Base-by-base conservation (phyloP, 1,140 invertebrate species). In the Scylla paramamosain region DNA sequence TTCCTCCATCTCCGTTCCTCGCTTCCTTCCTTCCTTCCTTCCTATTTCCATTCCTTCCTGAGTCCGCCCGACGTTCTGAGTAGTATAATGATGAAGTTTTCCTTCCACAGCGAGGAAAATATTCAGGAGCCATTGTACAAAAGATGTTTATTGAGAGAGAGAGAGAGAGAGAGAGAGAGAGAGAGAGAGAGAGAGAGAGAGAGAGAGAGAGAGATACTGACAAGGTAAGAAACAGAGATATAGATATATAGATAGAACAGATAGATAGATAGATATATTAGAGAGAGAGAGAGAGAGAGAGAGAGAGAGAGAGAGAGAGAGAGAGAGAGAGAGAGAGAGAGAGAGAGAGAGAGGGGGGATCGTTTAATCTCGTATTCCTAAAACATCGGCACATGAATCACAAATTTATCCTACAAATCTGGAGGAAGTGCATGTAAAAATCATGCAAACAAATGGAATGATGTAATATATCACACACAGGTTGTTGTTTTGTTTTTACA, bases 101-200 rank as follows among this genome's bases (percentile, higher is more conserved):
- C 31, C 14, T 32, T 88, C 14, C n/a, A 31, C 20, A 32, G 45
- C 32, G 29, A 88, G 45, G 16, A 45, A 20, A 88, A 46, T 88
- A 32, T 46, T 29, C n/a, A 88, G 29, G 31, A 25, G 31, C 6
- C 45, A 32, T 88, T 88, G 16, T 88, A 32, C 86, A n/a, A 88
- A 88, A 88, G 20, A 14, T 88, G 31, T 10, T 88, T 88, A 88
- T 46, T 88, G 86, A 88, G 86, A 88, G 86, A 88, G 86, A 88
- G 86, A 88, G 86, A 88, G 86, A 88, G 86, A 88, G 86, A 88
- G 86, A 88, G 86, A 88, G 86, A 88, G 86, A 88, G 86, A 88
- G 86, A 88, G 86, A 88, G 86, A 88, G 86, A 88, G 86, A 86
- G 84, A 86, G 84, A 86, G 84, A 86, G 84, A 86, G 84, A 86